phyloP scores from a whole-genome alignment of 2,888 invertebrate species.

The Cacoxenus indagator region DNA sequence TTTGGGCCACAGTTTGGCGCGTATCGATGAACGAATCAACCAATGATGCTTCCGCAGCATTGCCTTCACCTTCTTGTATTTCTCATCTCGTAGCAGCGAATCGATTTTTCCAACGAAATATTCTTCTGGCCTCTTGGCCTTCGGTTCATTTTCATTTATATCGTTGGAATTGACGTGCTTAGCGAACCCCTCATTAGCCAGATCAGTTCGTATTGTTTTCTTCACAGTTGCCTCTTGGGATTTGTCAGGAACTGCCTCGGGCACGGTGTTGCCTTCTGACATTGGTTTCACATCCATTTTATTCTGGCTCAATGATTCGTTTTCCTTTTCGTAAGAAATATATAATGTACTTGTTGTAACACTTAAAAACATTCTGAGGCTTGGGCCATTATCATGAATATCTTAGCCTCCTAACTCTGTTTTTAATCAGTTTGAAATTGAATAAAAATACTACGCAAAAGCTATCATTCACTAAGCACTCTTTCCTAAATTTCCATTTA shows the following conservation, averaged over 20 bases:
- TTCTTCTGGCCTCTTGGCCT: background rate
- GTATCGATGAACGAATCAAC: conserved; percentile 85
- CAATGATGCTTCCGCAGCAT: conserved; percentile 71
- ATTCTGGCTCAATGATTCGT: background rate
- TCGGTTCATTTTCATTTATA: background rate
- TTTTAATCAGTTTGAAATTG: no score
- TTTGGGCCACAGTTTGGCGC: conserved; percentile 85
- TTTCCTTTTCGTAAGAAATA: background rate
- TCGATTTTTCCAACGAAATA: background rate
- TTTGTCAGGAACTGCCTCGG: background rate
- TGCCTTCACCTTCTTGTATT: background rate
- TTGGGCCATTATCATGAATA: no score
- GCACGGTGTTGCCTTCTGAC: background rate
- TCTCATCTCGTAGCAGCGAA: background rate
- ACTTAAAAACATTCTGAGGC: background rate
- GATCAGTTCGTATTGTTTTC: background rate
- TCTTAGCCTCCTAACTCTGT: no score
- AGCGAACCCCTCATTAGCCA: background rate
- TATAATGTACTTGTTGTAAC: background rate
- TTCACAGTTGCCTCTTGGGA: background rate
- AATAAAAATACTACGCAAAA: no score
- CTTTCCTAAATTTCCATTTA: no score
- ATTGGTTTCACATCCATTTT: background rate
- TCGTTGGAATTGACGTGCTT: background rate
- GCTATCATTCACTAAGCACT: no score